Evolutionary conservation across 2,113 vertebrate species (phyloP).

Genomic region (Bubo scandiacus): DNA sequence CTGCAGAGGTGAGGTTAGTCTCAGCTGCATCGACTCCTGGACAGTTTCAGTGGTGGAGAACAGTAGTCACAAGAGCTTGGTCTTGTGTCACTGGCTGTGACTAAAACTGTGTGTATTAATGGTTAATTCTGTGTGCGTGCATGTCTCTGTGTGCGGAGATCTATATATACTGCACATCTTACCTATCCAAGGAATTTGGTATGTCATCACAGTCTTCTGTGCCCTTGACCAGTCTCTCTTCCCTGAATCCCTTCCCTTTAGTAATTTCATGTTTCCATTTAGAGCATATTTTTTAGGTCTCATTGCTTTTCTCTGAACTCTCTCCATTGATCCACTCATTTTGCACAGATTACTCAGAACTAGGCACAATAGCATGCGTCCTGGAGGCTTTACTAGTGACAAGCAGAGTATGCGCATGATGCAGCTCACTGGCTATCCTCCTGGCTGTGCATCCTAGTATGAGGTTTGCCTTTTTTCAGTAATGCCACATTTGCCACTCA

Average conservation of each 20-base stretch:
- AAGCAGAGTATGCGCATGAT: neutral
- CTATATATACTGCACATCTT: neutral
- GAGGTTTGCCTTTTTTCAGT: neutral
- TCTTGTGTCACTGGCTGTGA: neutral
- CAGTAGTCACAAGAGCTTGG: neutral
- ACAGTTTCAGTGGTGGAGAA: neutral
- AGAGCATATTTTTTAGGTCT: neutral
- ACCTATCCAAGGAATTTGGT: neutral
- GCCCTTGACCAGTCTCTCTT: neutral
- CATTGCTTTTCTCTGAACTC: neutral
- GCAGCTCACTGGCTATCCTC: neutral
- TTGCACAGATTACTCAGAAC: neutral
- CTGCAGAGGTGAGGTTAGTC: neutral
- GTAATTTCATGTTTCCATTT: neutral
- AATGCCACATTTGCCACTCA: neutral
- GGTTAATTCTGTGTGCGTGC: neutral
- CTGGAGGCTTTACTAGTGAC: neutral
- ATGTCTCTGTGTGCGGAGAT: neutral
- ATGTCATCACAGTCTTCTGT: neutral
- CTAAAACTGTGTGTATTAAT: neutral
- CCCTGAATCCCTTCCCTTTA: neutral
- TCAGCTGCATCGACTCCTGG: neutral
- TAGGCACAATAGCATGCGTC: rapidly evolving
- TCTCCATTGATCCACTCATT: neutral
- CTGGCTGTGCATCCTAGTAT: neutral